Evolutionary conservation across 2,888 invertebrate species (phyloP), one percentile per base, ranked within the genome.

Genomic region (Caenorhabditis panamensis): DNA sequence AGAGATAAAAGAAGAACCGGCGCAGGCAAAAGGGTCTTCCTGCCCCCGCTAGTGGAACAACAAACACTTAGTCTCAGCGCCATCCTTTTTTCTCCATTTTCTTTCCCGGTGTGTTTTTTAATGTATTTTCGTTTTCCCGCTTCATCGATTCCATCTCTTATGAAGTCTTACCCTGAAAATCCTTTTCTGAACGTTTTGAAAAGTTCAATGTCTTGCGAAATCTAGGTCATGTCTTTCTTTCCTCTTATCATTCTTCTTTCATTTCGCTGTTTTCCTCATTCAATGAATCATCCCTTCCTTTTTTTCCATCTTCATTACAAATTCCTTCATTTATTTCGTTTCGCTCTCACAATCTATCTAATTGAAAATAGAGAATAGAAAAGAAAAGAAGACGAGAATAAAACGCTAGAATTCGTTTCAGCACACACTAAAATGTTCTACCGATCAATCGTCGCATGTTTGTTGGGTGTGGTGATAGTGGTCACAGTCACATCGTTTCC

Each of bases 241-340:
- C 18, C 20, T 64, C 22, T 8, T 5, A 22, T 54, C 26, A n/a
- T n/a, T 24, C 20, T 20, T 64, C 31, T 41, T 24, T 47, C 20
- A 49, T 53, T 53, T 62, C 47, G 6, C 22, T 24, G 8, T 41
- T 18, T 36, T n/a, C 22, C 47, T 13, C 22, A n/a, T 47, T 28
- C 2, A 18, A 18, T 67, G 67, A 67, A 67, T 67, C 67, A 67
- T 67, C 67, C 20, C 28, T 28, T 8, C 18, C 53, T 58, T 36
- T 31, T 31, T 13, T 24, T 37, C 53, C n/a, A 20, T 22, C 22
- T 22, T 41, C 18, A 16, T 31, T 49, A 18, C 9, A 49, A 63
- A 63, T 63, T 63, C 62, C 31, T 31, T 49, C n/a, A n/a, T n/a
- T n/a, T n/a, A n/a, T n/a, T n/a, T n/a, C n/a, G n/a, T n/a, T n/a